phyloP scores from a whole-genome alignment of 2,797 vertebrate species.

The Platalea minor region DNA sequence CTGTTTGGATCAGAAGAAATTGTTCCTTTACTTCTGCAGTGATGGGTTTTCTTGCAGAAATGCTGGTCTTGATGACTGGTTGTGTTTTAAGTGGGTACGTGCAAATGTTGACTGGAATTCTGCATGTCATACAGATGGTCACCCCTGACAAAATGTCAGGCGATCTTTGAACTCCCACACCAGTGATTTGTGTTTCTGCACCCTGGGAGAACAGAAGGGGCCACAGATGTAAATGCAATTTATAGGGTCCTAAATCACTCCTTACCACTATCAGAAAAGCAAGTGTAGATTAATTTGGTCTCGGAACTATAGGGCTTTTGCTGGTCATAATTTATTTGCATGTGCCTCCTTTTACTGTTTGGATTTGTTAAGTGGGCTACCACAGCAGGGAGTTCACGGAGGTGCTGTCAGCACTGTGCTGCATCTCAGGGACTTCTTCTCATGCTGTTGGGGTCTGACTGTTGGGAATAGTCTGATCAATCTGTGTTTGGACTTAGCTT shows the following conservation, averaged over 20 bases:
- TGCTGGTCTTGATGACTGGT: neutral
- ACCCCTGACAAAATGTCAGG: neutral
- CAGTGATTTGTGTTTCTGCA: neutral
- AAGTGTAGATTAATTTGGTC: neutral
- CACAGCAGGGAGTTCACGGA: neutral
- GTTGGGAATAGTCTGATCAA: neutral
- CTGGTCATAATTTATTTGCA: neutral
- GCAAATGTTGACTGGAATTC: neutral
- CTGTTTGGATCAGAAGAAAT: neutral
- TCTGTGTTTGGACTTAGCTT: neutral
- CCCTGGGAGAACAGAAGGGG: neutral
- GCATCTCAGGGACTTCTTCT: accelerated
- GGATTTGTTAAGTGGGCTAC: neutral
- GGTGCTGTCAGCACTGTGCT: neutral
- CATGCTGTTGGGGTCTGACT: accelerated
- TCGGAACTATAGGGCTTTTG: neutral
- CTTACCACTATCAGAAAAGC: neutral
- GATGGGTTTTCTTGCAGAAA: neutral
- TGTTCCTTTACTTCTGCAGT: neutral
- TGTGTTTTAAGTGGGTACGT: neutral
- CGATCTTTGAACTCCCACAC: neutral
- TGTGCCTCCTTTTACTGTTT: neutral
- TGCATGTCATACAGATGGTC: neutral
- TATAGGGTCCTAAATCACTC: neutral
- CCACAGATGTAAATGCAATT: neutral